Evolutionary conservation across 2,888 invertebrate genomes (phyloP).

Genomic region (Sturmia bella): DNA sequence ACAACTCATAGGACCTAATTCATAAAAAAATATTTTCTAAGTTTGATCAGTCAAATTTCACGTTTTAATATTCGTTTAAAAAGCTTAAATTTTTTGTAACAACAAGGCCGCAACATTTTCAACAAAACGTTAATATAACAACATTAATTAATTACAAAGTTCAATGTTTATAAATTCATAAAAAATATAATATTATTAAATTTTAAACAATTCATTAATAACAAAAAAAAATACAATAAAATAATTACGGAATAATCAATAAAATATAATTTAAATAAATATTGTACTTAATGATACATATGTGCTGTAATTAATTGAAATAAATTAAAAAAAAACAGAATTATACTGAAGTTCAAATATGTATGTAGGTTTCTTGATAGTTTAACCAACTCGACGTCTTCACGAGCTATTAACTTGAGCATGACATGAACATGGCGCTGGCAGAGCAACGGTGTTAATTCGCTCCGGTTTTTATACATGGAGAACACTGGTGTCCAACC

Average conservation of each 20-base stretch:
- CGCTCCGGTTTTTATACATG: no score
- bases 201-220: conserved; percentile 18
- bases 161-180: conserved; percentile 56
- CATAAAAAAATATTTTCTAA: no score
- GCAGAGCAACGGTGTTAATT: no score
- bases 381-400: no score
- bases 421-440: no score
- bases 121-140: background rate
- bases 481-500: no score
- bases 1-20: no score
- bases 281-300: conserved; percentile 41
- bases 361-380: background rate
- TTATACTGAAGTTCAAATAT: conserved; percentile 8
- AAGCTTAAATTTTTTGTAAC: no score
- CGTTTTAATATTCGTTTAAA: no score
- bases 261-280: conserved; percentile 4
- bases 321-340: conserved; percentile 38
- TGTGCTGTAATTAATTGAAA: conserved; percentile 52
- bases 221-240: background rate
- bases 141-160: conserved; percentile 23
- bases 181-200: conserved; percentile 23
- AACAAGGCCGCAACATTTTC: background rate
- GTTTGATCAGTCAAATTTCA: no score
- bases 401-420: no score
- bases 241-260: conserved; percentile 17